phyloP scores from a whole-genome alignment of 2,888 invertebrate genomes.

The Pyrrhopygopsis socrates region DNA sequence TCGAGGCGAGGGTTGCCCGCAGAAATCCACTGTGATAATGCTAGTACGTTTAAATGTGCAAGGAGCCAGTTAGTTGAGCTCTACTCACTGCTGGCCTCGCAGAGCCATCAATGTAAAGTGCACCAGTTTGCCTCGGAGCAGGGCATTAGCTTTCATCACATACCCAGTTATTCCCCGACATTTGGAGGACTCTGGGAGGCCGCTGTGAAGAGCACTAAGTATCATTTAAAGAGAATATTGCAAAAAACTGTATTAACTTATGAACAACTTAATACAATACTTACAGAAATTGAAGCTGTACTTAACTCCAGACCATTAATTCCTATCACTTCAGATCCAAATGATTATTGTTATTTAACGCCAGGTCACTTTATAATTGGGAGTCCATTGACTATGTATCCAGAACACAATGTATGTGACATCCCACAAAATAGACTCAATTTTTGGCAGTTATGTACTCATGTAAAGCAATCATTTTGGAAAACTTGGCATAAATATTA shows the following conservation, averaged over 20 bases:
- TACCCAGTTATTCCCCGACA: constrained; percentile 65
- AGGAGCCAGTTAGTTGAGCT: constrained; percentile 19
- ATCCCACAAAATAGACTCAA: constrained; percentile 33
- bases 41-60: not conserved
- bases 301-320: constrained; percentile 66
- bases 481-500: constrained; percentile 53
- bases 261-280: constrained; percentile 59
- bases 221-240: constrained; percentile 66
- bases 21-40: constrained; percentile 69
- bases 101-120: not conserved
- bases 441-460: constrained; percentile 40
- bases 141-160: constrained; percentile 65
- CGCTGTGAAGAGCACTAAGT: constrained; percentile 59
- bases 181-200: constrained; percentile 64
- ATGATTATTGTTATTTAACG: constrained; percentile 54
- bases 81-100: constrained; percentile 23
- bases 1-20: constrained; percentile 23
- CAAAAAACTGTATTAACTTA: constrained; percentile 35
- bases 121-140: not conserved
- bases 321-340: constrained; percentile 26
- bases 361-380: constrained; percentile 65
- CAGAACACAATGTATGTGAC: constrained; percentile 44
- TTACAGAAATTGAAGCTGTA: constrained; percentile 67
- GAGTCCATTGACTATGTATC: constrained; percentile 37
- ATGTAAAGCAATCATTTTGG: constrained; percentile 55